Conservation (phyloP, 2,113 vertebrate species). For the Antennarius striatus region DNA sequence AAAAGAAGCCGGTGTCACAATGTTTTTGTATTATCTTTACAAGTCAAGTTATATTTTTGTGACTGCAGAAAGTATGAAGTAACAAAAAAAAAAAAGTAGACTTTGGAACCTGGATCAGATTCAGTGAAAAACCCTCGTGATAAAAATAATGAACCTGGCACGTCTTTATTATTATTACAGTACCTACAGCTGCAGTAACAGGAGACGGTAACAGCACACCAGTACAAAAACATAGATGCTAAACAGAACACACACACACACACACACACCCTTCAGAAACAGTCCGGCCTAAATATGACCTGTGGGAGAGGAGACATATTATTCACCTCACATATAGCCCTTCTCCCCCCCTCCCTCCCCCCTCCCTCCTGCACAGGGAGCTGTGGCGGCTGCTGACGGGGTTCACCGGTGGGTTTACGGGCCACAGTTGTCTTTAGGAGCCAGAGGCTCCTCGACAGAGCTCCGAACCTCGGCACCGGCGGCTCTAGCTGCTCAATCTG, state of each 20-base stretch:
- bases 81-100: too few species aligned
- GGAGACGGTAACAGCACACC: slow-evolving; percentile 8
- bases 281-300: slow-evolving; percentile 28
- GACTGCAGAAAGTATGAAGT: too few species aligned
- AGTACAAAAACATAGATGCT: slow-evolving; percentile 1
- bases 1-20: too few species aligned
- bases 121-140: background rate
- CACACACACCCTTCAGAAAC: slow-evolving; percentile 6
- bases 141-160: background rate
- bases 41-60: too few species aligned
- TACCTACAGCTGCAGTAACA: slow-evolving; percentile 23
- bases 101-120: too few species aligned
- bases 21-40: too few species aligned
- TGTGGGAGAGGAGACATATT: slow-evolving; percentile 37
- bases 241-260: slow-evolving; percentile 25
- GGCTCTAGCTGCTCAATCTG: too few species aligned
- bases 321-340: slow-evolving; percentile 22
- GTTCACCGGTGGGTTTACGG: slow-evolving; percentile 53
- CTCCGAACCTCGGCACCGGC: too few species aligned
- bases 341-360: background rate
- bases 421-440: slow-evolving; percentile 45
- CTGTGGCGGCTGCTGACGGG: slow-evolving; percentile 10
- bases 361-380: slow-evolving; percentile 21
- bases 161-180: slow-evolving; percentile 14
- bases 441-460: slow-evolving; percentile 4